Percentiles rank a stretch among this genome's conserved stretches.
These are phyloP conservation scores for Leptodactylus fallax DNA, from an alignment of 2,797 vertebrate species.

Conservation along the genomic window DNA sequence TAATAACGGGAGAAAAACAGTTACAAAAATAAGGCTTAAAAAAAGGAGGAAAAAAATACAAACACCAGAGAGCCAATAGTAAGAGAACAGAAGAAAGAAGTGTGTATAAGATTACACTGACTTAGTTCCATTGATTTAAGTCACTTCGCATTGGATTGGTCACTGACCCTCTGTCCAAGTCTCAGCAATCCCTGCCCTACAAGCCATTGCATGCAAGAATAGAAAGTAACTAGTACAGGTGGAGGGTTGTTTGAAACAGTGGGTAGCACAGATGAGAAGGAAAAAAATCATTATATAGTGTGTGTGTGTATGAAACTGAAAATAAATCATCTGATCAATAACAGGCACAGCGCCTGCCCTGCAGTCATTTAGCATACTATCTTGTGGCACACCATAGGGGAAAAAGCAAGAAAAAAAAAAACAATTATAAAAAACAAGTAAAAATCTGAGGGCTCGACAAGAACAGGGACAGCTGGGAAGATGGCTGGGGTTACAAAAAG, in stretches of 20 bases:
- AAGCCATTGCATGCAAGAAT: too few species aligned
- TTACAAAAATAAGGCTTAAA: slow-evolving; percentile 29
- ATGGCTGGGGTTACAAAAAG: slow-evolving; percentile 58
- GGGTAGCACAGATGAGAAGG: too few species aligned
- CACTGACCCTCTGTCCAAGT: neutral
- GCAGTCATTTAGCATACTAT: slow-evolving; percentile 3
- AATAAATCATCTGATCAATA: neutral
- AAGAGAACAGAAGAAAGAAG: neutral
- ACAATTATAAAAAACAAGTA: slow-evolving; percentile 49
- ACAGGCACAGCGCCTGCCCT: slow-evolving; percentile 19
- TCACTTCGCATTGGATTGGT: neutral
- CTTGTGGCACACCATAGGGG: slow-evolving; percentile 1
- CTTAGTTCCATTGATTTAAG: neutral
- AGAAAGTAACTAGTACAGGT: too few species aligned
- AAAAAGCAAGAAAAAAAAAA: slow-evolving; percentile 14
- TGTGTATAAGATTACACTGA: neutral
- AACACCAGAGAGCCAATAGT: neutral
- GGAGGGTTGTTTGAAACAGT: too few species aligned
- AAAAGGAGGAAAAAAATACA: neutral
- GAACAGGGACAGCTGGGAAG: slow-evolving; percentile 26
- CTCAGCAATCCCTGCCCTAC: neutral
- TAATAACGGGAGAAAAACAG: neutral
- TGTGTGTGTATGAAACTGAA: too few species aligned
- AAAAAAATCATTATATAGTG: too few species aligned
- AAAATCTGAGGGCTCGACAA: slow-evolving; percentile 24